A percentile compares a stretch with the other conserved stretches of the same genome.
Evolutionary conservation across 2,888 invertebrate species (phyloP).

Genomic region (Melipona bicolor): DNA sequence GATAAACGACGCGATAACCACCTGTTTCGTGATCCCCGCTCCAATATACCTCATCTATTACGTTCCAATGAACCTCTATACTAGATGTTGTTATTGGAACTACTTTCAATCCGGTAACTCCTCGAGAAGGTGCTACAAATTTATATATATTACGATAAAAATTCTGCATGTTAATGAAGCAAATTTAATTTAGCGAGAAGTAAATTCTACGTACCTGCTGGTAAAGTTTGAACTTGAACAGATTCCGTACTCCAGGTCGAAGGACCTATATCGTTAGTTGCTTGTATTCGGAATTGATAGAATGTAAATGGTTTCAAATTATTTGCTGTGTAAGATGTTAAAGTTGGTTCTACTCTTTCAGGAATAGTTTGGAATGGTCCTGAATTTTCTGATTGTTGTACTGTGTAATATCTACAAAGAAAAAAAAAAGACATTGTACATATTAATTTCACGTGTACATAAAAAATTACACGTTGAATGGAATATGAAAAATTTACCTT

Average conservation of each 20-base stretch:
- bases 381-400: constrained; percentile 94
- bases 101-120: constrained; percentile 92
- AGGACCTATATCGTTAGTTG: constrained; percentile 97
- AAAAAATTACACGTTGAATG: background rate
- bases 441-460: background rate
- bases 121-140: constrained; percentile 91
- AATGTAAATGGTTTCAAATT: constrained; percentile 94
- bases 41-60: constrained; percentile 92
- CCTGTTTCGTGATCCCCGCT: constrained; percentile 95
- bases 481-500: constrained; percentile 84
- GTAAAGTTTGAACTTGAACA: constrained; percentile 93
- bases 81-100: constrained; percentile 97
- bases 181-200: background rate
- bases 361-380: constrained; percentile 94
- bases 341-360: constrained; percentile 93
- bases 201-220: constrained; percentile 87
- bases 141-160: constrained; percentile 17
- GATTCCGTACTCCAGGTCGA: constrained; percentile 96
- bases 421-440: constrained; percentile 8
- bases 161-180: background rate
- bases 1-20: constrained; percentile 95
- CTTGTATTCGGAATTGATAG: constrained; percentile 97
- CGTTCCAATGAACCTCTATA: constrained; percentile 96
- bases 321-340: constrained; percentile 94
- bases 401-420: constrained; percentile 91